Evolutionary conservation across 2,797 vertebrate genomes (phyloP).

Genomic region (Lacerta bilineata): DNA sequence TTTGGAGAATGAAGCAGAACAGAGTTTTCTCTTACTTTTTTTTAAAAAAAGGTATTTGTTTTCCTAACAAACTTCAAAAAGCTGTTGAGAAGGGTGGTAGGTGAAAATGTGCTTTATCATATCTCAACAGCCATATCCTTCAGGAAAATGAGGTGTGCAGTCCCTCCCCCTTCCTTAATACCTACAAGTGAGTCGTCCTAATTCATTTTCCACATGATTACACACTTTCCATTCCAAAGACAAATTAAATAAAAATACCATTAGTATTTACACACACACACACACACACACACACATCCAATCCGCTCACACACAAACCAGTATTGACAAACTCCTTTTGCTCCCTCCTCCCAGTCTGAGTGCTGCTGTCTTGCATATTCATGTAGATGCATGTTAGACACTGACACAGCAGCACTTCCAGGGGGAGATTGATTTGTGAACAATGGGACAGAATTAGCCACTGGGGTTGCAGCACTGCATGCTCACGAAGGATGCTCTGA

Average conservation of each 20-base stretch:
- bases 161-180: conserved; percentile 9
- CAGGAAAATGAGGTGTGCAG: conserved; percentile 18
- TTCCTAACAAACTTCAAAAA: background rate
- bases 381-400: background rate
- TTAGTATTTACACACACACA: background rate
- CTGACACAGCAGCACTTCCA: background rate
- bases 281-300: too few relatives aligned
- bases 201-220: conserved; percentile 61
- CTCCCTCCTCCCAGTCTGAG: background rate
- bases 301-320: background rate
- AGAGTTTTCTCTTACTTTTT: accelerated
- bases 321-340: background rate
- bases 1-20: background rate
- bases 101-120: conserved; percentile 33
- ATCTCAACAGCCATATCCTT: conserved; percentile 45
- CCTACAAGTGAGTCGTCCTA: conserved; percentile 39
- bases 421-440: background rate
- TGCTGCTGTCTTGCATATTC: conserved; percentile 6
- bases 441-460: conserved; percentile 6
- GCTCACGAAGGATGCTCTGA: background rate
- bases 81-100: background rate
- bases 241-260: conserved; percentile 44
- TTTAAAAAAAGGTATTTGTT: accelerated
- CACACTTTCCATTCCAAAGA: conserved; percentile 44
- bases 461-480: background rate